Base-by-base conservation (phyloP, 2,797 vertebrate species). In the Anguilla obscura region DNA sequence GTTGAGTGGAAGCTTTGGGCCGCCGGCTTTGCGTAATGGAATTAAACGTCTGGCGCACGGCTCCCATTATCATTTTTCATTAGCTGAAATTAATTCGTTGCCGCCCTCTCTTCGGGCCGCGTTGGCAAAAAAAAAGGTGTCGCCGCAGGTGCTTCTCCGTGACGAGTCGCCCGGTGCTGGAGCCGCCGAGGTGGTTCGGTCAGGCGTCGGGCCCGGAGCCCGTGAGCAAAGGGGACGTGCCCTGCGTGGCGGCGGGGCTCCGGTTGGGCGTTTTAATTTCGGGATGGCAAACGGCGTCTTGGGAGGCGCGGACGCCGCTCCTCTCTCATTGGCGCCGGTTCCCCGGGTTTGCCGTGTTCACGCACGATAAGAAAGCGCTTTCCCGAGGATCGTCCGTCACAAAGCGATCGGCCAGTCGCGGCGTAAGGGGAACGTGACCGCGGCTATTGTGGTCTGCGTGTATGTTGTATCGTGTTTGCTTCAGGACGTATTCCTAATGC, bases 21-120 rank as follows among this genome's bases (percentile, higher is more conserved):
- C 3, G 1, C 79, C 1, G 79, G 45, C 45, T 4, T n/a, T 82
- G 79, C 3, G 0, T 50, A 48, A 82, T 82, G 21, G 3, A 50
- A 82, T 82, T n/a, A 82, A n/a, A 82, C 2, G 79, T 10, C 45
- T 48, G 45, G 40, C 45, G 7, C 40, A 50, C 27, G 12, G 79
- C 79, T 50, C 16, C 40, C 63, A 16, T 83, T 84, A 87, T 87
- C 79, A 66, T 83, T 30, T 1, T 52, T 63, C 56, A 83, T 83
- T 83, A 58, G 76, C 40, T 54, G 27, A 66, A 82, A 66, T 48
- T 52, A 45, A 69, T 69, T 69, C 58, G 33, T 10, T 52, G 60
- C 48, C 36, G 18, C 48, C 58, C 45, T 10, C 86, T 30, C 56
- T 27, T 69, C 40, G 14, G 40, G 16, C 16, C 21, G 56, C n/a